Evolutionary conservation across 2,888 invertebrate species (phyloP).

Genomic region (Axea sp.): DNA sequence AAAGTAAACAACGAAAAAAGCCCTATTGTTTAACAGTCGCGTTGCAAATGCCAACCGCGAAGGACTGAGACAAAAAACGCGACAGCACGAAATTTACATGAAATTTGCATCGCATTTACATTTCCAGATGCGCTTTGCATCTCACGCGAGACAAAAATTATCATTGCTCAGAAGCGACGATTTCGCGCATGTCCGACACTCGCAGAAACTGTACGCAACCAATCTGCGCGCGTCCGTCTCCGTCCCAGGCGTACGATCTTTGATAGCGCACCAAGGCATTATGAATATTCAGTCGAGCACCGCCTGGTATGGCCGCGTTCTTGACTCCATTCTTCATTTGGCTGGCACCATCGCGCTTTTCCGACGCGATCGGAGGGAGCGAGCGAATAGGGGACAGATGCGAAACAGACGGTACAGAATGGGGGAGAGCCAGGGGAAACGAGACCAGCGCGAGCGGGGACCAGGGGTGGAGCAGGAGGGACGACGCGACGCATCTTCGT

Average conservation of each 20-base stretch:
- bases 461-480: too few species aligned
- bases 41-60: too few species aligned
- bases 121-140: too few species aligned
- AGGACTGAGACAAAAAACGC: too few species aligned
- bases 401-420: slow-evolving; percentile 10
- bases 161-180: too few species aligned
- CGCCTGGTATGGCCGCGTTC: slow-evolving; percentile 74
- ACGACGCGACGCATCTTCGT: slow-evolving; percentile 56
- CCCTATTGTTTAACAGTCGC: too few species aligned
- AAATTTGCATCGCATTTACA: too few species aligned
- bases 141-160: too few species aligned
- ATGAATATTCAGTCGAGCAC: slow-evolving; percentile 65
- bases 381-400: slow-evolving; percentile 39
- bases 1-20: too few species aligned
- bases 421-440: slow-evolving; percentile 3
- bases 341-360: slow-evolving; percentile 68
- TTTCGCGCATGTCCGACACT: not conserved
- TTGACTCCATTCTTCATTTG: slow-evolving; percentile 78
- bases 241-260: slow-evolving; percentile 1
- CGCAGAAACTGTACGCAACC: not conserved
- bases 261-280: slow-evolving; percentile 21
- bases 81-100: too few species aligned
- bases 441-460: too few species aligned
- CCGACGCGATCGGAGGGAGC: slow-evolving; percentile 41
- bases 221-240: not conserved